Evolutionary conservation across 2,113 vertebrate species (phyloP).

Genomic region (Columbina picui): DNA sequence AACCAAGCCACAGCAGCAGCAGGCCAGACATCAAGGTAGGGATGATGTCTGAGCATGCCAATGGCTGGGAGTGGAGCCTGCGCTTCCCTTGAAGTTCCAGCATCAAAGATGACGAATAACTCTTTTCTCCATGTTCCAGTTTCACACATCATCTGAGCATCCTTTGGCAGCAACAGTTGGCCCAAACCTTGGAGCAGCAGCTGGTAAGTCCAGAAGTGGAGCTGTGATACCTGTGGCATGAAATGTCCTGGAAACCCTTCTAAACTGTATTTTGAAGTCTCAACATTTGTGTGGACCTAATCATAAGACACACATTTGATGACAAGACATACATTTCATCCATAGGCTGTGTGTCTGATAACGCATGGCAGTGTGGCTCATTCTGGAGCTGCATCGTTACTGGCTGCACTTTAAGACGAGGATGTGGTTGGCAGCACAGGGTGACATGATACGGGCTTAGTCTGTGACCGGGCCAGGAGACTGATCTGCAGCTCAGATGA

Average conservation of each 20-base stretch:
- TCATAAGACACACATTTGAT: not conserved
- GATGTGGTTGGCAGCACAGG: not conserved
- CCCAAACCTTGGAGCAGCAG: conserved; percentile 28
- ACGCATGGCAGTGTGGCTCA: not conserved
- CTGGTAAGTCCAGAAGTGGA: conserved; percentile 42
- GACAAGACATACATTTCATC: not conserved
- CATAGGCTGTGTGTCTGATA: not conserved
- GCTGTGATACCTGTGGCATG: conserved; percentile 5
- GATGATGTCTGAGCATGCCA: not conserved
- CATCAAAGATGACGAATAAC: conserved; percentile 43
- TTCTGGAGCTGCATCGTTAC: not conserved
- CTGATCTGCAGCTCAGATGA: not conserved
- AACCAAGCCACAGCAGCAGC: not conserved
- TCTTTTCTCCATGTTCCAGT: conserved; percentile 1
- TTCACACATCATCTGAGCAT: conserved; percentile 10
- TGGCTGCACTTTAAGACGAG: conserved; percentile 35
- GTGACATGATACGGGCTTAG: not conserved
- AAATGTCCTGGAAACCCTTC: conserved; percentile 33
- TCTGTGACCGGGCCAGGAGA: conserved; percentile 15
- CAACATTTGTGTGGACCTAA: conserved; percentile 11
- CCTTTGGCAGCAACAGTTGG: conserved; percentile 42
- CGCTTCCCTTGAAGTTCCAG: not conserved
- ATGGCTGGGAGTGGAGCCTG: not conserved
- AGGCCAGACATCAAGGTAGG: conserved; percentile 45
- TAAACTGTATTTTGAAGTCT: conserved; percentile 63